Evolutionary conservation across 2,888 invertebrate species (phyloP), one percentile per base, ranked within the genome.

Genomic region (Penaeus monodon): DNA sequence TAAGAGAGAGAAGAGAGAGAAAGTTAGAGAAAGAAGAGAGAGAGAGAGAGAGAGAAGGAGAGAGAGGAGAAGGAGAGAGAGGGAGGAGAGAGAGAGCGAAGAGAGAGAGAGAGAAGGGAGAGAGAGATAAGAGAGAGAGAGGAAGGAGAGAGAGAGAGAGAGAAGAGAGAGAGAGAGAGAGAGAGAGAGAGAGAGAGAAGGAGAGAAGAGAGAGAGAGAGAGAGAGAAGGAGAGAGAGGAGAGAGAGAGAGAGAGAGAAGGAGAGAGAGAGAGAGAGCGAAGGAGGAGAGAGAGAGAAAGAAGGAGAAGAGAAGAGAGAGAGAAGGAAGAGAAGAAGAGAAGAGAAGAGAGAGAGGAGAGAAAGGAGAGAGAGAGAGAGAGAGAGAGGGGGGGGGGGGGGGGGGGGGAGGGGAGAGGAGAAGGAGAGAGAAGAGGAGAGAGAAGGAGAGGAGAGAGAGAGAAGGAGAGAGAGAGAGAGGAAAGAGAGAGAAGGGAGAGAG

Each of bases 191-290:
- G 44, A 44, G 44, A 6, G 66, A 80, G 80, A 80, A 66, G 57
- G 80, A 80, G 80, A 68, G 7, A 0, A 14, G n/a, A n/a, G n/a
- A 68, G 68, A 68, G 68, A 68, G 68, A 68, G 68, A 68, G 27
- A 12, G 6, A 68, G 68, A 7, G 6, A 68, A 17, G 14, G 6
- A 68, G 68, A 14, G 8, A 68, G 68, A 7, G 6, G 66, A 80
- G 80, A 80, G 80, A 65, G 80, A 80, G 68, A n/a, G 27, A 49
- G 70, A 68, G n/a, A 33, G 29, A 38, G 8, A 84, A 44, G 27
- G 10, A 38, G 33, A 49, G 38, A 44, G 27, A 24, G 6, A 24
- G 20, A 7, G 66, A 24, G 64, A 1, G 22, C 0, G 14, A 10
- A 57, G 29, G 44, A 1, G 38, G 65, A 12, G 24, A 22, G 44